phyloP scores from a whole-genome alignment of 2,797 vertebrate species.

The Falco concolor region DNA sequence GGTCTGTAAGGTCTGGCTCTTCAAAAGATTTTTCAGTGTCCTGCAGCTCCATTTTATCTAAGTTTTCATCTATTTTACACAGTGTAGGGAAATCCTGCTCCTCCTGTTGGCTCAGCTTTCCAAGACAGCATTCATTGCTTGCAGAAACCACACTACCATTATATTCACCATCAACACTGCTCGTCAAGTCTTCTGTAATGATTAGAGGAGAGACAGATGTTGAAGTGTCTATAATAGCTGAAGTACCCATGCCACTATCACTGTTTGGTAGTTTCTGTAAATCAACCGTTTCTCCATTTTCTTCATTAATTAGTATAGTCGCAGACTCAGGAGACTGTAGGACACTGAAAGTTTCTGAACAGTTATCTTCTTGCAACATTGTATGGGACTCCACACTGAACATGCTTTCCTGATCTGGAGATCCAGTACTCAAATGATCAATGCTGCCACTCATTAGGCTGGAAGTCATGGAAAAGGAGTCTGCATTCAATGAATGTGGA shows the following conservation, averaged over 20 bases:
- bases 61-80: neutral
- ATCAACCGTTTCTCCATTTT: neutral
- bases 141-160: neutral
- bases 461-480: conserved; percentile 76
- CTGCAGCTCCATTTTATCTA: neutral
- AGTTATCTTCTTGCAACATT: conserved; percentile 74
- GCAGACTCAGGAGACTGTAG: conserved; percentile 50
- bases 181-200: neutral
- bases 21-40: neutral
- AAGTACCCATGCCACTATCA: neutral
- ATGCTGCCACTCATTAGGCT: conserved; percentile 75
- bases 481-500: conserved; percentile 76
- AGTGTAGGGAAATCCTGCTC: neutral
- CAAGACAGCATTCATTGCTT: neutral
- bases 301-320: neutral
- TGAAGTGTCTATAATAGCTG: neutral
- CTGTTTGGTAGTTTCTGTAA: neutral
- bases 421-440: conserved; percentile 76
- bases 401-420: conserved; percentile 70
- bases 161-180: neutral
- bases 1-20: neutral
- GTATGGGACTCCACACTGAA: conserved; percentile 61
- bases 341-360: conserved; percentile 79
- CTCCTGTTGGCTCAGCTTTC: neutral
- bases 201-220: neutral